Base-by-base conservation (phyloP, 2,888 invertebrate genomes). In the Aporophyla lueneburgensis region DNA sequence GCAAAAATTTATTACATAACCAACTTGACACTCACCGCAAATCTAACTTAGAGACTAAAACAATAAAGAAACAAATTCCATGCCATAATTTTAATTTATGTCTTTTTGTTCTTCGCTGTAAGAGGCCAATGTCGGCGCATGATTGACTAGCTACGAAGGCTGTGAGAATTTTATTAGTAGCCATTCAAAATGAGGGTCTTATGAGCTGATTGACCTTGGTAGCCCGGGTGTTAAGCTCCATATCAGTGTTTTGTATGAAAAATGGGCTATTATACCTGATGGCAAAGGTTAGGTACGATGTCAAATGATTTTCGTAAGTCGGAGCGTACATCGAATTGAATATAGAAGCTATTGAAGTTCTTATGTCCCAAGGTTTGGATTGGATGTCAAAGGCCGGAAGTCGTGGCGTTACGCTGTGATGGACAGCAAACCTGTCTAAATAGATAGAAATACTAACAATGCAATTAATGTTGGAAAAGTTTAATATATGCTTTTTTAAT, bases 101-200 rank as follows among this genome's bases (percentile, higher is more conserved):
- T 81, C 85, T 80, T 85, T 87, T 87, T 88, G 88, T 85, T 78
- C 73, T 78, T 77, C 71, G 69, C 51, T 46, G 51, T 63, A 81
- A 74, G 77, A 77, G 81, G 83, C 89, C 87, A 87, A 87, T 87
- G 87, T 87, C 87, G 74, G 71, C 68, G 69, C 68, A 83, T 85
- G 87, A 87, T 83, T 88, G 89, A 87, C 79, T 80, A 70, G 71
- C 51, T 49, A 54, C 71, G 87, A 87, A 87, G 87, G 89, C 78
- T 88, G 79, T 87, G 87, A 85, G 87, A 87, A 87, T 71, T 84
- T 76, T 80, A 88, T 86, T 80, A 80, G 78, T 65, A 69, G 71
- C 80, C 71, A 84, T 85, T 87, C 78, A 87, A 84, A 84, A 69
- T 59, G 84, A 84, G 84, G 77, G 78, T 83, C 86, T 88, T 78